A percentile compares a stretch with the other conserved stretches of the same genome.
phyloP scores from a whole-genome alignment of 1,140 invertebrate genomes.

The Battus philenor region DNA sequence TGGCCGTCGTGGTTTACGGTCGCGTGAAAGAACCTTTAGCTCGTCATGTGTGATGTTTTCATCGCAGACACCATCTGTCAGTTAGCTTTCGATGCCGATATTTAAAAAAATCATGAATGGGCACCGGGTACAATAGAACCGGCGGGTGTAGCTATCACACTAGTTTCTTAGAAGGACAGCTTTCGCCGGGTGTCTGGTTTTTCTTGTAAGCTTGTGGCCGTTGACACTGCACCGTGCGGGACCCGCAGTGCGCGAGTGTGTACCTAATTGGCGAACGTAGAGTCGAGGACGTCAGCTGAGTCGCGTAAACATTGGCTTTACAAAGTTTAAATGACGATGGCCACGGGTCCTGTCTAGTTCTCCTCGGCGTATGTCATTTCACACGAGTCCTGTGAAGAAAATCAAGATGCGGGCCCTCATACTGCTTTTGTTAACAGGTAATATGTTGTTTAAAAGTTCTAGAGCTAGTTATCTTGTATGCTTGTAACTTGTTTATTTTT shows the following conservation, averaged over 20 bases:
- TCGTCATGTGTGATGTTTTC: conserved; percentile 68
- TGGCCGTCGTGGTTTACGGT: conserved; percentile 60
- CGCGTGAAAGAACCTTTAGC: conserved; percentile 43
- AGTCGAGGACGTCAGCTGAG: conserved; percentile 62
- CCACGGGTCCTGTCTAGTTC: conserved; percentile 39
- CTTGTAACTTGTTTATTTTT: background rate
- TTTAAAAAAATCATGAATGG: conserved; percentile 53
- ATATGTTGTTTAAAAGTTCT: conserved; percentile 15
- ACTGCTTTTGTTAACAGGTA: conserved; percentile 61
- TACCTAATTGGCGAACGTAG: conserved; percentile 64
- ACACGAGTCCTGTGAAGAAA: conserved; percentile 30
- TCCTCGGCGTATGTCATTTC: conserved; percentile 30
- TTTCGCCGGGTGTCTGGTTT: conserved; percentile 63
- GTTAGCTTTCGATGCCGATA: conserved; percentile 34
- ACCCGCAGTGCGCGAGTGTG: conserved; percentile 73
- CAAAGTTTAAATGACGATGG: conserved; percentile 41
- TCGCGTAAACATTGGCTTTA: conserved; percentile 64
- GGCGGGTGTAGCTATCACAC: background rate
- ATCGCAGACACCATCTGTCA: conserved; percentile 54
- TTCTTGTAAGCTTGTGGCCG: conserved; percentile 65
- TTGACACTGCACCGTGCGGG: conserved; percentile 72
- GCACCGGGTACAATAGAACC: background rate
- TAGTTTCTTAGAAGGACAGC: conserved; percentile 33
- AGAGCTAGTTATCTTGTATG: background rate
- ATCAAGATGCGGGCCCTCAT: conserved; percentile 58